Percentiles rank a stretch among this genome's conserved stretches.
These are phyloP conservation scores for Conger conger DNA, from an alignment of 2,113 vertebrate genomes.

Conservation along the genomic window DNA sequence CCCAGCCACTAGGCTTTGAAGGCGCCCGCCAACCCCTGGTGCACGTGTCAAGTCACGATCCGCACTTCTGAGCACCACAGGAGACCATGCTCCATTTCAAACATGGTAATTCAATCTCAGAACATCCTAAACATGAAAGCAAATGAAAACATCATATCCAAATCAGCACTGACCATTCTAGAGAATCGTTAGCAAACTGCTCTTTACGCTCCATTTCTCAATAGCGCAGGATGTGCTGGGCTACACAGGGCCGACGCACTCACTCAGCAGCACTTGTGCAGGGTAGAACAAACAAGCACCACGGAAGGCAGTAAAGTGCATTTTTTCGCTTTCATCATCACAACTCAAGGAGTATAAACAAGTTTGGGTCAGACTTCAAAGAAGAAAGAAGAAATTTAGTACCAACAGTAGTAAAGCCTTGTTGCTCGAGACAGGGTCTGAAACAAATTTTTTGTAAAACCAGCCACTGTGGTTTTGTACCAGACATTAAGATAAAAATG, in stretches of 20 bases:
- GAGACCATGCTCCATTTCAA: neutral
- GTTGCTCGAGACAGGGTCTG: no score
- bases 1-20: slow-evolving; percentile 41
- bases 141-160: neutral
- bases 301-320: neutral
- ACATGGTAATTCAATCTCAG: neutral
- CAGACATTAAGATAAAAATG: no score
- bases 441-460: no score
- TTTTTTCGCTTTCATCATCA: neutral
- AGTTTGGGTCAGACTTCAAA: neutral
- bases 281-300: no score
- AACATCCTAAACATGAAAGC: neutral
- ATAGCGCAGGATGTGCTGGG: neutral
- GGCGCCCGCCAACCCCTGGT: slow-evolving; percentile 1
- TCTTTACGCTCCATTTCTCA: neutral
- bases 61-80: neutral
- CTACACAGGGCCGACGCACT: no score
- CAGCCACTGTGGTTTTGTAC: no score
- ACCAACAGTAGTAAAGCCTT: neutral
- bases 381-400: neutral
- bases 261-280: no score
- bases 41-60: neutral
- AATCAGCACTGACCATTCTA: neutral
- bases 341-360: neutral
- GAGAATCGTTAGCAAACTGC: neutral